These are phyloP conservation scores for Sthenelais limicola DNA, from an alignment of 2,888 invertebrate genomes.

Conservation along the genomic window DNA sequence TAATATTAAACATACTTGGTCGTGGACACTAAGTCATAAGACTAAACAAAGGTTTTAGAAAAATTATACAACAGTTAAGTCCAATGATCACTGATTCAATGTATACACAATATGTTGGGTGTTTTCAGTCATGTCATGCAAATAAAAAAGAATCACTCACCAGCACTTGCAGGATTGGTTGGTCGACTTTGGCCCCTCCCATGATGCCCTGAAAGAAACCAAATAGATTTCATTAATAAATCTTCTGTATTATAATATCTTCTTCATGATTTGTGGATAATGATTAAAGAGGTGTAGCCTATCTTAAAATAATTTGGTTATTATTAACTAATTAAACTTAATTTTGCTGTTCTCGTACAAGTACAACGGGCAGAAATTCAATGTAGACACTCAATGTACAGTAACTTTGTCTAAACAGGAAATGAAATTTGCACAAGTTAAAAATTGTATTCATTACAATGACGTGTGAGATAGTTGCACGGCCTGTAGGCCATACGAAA, in stretches of 20 bases:
- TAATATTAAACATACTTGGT: too few relatives aligned
- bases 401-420: too few relatives aligned
- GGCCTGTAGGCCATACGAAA: too few relatives aligned
- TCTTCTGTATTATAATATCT: conserved; percentile 1
- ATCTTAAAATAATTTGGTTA: neutral
- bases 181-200: conserved; percentile 81
- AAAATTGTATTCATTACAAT: too few relatives aligned
- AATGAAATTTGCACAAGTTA: too few relatives aligned
- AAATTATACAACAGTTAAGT: neutral
- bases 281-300: neutral
- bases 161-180: conserved; percentile 79
- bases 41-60: too few relatives aligned
- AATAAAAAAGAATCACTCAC: conserved; percentile 74
- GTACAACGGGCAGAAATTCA: too few relatives aligned
- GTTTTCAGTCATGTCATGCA: neutral
- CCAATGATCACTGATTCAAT: neutral
- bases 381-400: too few relatives aligned
- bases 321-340: neutral
- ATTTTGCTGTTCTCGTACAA: neutral
- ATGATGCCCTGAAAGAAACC: conserved; percentile 75
- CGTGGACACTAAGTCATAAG: too few relatives aligned
- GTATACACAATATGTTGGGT: neutral
- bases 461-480: too few relatives aligned
- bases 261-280: neutral
- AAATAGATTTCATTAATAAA: neutral